Evolutionary conservation across 2,797 vertebrate genomes (phyloP), one percentile per base, ranked within the genome.

Genomic region (Cossypha polioptera): DNA sequence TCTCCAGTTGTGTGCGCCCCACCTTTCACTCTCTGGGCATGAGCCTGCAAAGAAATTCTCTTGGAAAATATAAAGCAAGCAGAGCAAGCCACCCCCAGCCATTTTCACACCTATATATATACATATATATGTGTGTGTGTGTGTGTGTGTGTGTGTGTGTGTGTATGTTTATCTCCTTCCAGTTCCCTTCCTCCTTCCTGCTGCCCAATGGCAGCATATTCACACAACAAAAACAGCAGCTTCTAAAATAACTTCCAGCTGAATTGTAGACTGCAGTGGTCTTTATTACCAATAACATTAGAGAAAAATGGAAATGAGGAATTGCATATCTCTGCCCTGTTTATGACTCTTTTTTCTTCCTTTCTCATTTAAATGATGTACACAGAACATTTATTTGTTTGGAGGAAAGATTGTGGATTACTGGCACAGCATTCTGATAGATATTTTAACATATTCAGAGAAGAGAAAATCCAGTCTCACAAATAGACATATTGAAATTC

Each of bases 1-100:
- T 21, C n/a, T 57, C 55, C 2, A 0, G 25, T 42, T 2, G 0
- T 4, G 3, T 8, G 2, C 15, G 40, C 40, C 10, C 4, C 25
- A 11, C 10, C 16, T 63, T 68, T 16, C 25, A n/a, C 13, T 57
- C 16, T 13, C 16, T 8, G 1, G 24, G 13, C 28, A 43, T 0
- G 0, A 48, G 11, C 63, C 51, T 22, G 21, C 47, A 50, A 19
- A 61, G 35, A 40, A 29, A 50, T 28, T 25, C 11, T 19, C 40
- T 28, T 54, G 51, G 42, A 51, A 73, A 79, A 45, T 13, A 40
- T 0, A 4, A 18, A 35, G 47, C 15, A 42, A 72, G 42, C 28
- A 43, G 18, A 45, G 38, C 1, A 3, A 84, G 28, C 33, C 24
- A 57, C 14, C 4, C 3, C 2, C 59, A 50, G 15, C 21, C 20